phyloP scores from a whole-genome alignment of 2,797 vertebrate species.

The Poeciliopsis paucimaculata region DNA sequence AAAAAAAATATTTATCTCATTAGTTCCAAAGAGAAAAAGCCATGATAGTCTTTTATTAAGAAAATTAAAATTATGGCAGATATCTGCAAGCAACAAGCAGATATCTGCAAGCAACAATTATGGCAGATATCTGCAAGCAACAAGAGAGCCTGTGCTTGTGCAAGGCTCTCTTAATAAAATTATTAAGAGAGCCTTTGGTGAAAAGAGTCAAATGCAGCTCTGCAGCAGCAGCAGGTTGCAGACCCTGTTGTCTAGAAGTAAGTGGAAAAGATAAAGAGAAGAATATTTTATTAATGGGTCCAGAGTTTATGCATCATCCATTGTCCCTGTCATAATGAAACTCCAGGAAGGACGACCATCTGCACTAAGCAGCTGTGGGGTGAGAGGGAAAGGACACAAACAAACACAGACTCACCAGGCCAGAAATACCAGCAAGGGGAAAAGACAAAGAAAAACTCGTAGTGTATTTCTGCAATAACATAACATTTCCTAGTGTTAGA shows the following conservation, averaged over 20 bases:
- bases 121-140: too few relatives aligned
- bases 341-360: constrained; percentile 4
- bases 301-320: not conserved
- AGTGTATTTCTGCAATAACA: not conserved
- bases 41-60: not conserved
- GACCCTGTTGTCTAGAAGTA: not conserved
- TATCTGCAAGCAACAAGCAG: too few relatives aligned
- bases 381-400: constrained; percentile 6
- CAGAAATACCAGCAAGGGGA: not conserved
- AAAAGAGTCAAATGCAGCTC: not conserved
- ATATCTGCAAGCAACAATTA: too few relatives aligned
- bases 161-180: too few relatives aligned
- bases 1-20: too few relatives aligned
- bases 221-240: not conserved
- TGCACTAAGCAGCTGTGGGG: constrained; percentile 8
- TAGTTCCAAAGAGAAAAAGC: not conserved
- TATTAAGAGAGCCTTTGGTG: not conserved
- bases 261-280: not conserved
- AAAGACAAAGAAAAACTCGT: not conserved
- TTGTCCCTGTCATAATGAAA: constrained; percentile 8
- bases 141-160: too few relatives aligned
- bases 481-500: not conserved
- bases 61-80: too few relatives aligned
- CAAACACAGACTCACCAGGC: not conserved
- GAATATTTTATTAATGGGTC: not conserved